A percentile compares a stretch with the other conserved stretches of the same genome.
Evolutionary conservation across 2,888 invertebrate species (phyloP).

Genomic region (Amorpha juglandis): DNA sequence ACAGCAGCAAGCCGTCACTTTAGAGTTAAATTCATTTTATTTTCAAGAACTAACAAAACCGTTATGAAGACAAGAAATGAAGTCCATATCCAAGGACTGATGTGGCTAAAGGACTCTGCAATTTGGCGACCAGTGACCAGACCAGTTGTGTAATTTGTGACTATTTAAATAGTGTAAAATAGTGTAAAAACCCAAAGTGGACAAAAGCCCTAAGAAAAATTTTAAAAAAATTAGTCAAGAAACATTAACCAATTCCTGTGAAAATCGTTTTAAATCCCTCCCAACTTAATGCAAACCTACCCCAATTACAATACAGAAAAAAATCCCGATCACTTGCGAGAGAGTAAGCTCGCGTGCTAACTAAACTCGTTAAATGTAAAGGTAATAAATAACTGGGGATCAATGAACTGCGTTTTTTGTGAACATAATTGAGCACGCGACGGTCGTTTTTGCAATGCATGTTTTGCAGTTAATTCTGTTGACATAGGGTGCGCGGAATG

Average conservation of each 20-base stretch:
- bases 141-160: too few species aligned
- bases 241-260: background rate
- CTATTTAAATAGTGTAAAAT: too few species aligned
- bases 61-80: too few species aligned
- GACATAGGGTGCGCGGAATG: constrained; percentile 8
- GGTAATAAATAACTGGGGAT: constrained; percentile 61
- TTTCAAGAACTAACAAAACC: too few species aligned
- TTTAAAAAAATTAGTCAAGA: background rate
- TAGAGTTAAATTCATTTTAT: too few species aligned
- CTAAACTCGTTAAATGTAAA: constrained; percentile 58
- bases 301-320: constrained; percentile 21
- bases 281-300: background rate
- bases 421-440: constrained; percentile 45
- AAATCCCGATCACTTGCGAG: constrained; percentile 5
- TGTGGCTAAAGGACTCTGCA: too few species aligned
- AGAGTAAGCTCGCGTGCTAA: constrained; percentile 51
- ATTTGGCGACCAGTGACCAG: too few species aligned
- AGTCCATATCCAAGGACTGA: too few species aligned
- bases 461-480: constrained; percentile 18
- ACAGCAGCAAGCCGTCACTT: too few species aligned
- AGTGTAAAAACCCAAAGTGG: too few species aligned
- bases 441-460: constrained; percentile 35
- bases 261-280: background rate
- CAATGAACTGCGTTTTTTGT: constrained; percentile 56
- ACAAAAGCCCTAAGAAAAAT: too few species aligned